Evolutionary conservation across 2,888 invertebrate genomes (phyloP), one percentile per base, ranked within the genome.

Genomic region (Syrista parreyssii): DNA sequence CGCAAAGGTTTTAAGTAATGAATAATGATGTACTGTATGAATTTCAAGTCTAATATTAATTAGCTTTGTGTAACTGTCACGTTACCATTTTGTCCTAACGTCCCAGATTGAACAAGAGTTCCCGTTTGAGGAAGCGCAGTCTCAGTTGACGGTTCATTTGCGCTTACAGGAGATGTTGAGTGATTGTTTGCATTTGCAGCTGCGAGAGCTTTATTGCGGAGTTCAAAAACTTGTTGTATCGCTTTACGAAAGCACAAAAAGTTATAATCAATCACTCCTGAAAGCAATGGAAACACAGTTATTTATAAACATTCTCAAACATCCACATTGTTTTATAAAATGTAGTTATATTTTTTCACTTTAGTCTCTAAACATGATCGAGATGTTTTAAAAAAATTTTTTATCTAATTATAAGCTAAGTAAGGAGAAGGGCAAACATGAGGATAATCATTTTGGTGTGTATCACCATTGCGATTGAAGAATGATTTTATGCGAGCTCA

Each of bases 211-310:
- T 96, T 96, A 87, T 95, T 95, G 75, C 96, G 94, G 77, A 97
- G 91, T 89, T 98, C 98, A 92, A 99, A 98, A 33, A 99, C 98
- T 92, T 98, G 97, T 86, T 98, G 97, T 84, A 99, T 98, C 30
- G 98, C 98, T 91, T 98, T 96, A 68, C 98, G 97, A 92, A 99
- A 99, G 92, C 98, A 98, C 83, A 98, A 93, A 90, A 99, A 99
- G 92, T 99, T 99, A 93, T 99, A 99, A 92, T 99, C 99, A 88
- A 99, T 99, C 76, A 99, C 96, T 87, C 98, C 97, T 98, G 92
- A 9, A 94, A 93, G 84, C 84, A 85, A 35, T 11, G 35, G 85
- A 86, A 72, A 76, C 78, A 79, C 35, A 35, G 35, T 11, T 35
- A 35, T 35, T 77, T 75, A 33, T 74, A 71, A 74, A 76, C 75